Percentiles rank a stretch among this genome's conserved stretches.
Conservation (phyloP, 1,140 invertebrate species). For the Tetragnatha versicolor region DNA sequence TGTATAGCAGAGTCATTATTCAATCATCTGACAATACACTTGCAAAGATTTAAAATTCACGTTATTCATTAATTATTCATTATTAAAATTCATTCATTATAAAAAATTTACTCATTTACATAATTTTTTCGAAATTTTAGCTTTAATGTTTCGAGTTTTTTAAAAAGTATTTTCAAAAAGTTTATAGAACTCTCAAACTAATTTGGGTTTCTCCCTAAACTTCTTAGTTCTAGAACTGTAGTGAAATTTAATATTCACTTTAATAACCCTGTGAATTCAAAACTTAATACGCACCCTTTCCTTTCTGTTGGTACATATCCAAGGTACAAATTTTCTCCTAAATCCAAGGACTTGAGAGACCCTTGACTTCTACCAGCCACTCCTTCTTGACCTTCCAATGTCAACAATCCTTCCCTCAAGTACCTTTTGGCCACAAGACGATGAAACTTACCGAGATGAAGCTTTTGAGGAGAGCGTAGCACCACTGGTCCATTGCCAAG, state of each 20-base stretch:
- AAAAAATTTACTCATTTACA: too few relatives aligned
- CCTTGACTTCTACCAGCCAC: conserved; percentile 81
- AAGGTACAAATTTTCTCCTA: conserved; percentile 81
- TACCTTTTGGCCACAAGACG: conserved; percentile 82
- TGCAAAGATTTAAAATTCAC: too few relatives aligned
- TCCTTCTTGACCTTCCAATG: conserved; percentile 80
- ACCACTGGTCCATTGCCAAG: conserved; percentile 77
- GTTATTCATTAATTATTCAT: too few relatives aligned
- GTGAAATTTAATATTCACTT: too few relatives aligned
- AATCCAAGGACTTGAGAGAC: conserved; percentile 80
- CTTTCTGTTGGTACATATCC: conserved; percentile 76
- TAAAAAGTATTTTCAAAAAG: background rate
- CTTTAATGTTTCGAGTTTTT: background rate
- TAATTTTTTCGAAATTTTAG: background rate
- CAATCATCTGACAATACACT: too few relatives aligned
- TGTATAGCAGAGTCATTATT: too few relatives aligned
- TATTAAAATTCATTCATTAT: too few relatives aligned
- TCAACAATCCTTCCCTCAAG: conserved; percentile 82
- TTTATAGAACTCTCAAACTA: background rate
- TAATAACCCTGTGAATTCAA: too few relatives aligned
- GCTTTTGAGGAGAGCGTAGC: conserved; percentile 77
- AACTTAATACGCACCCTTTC: too few relatives aligned
- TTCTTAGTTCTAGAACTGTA: too few relatives aligned
- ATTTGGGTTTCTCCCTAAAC: too few relatives aligned
- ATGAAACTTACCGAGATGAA: conserved; percentile 79